Base-by-base conservation (phyloP, 2,113 vertebrate genomes). In the Gasterosteus nipponicus region DNA sequence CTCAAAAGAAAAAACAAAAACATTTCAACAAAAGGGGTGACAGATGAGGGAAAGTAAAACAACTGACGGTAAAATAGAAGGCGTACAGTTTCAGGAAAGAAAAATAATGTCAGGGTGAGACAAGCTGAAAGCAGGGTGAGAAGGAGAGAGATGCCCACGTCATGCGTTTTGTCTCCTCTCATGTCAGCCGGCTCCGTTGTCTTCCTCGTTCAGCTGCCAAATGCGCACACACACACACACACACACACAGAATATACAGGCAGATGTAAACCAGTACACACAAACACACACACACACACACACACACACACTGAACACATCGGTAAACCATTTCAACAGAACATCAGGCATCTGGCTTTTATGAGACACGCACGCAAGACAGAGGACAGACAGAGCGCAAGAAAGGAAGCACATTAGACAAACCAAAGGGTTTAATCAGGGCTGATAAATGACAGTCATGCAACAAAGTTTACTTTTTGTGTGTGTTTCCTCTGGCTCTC, bases 341-440 rank as follows among this genome's bases (percentile, higher is more conserved):
- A 73, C 66, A 78, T 71, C 54, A 41, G 70, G 68, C 82, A 83
- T 83, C 77, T 83, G 82, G 80, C 54, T 73, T 81, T 59, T 44
- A 76, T 83, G 79, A 85, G 46, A 64, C 67, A 80, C 18, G 59
- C 3, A 51, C 11, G 10, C 16, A 35, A 66, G 61, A n/a, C 58
- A 58, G 14, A 12, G 58, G 79, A 19, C 16, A 54, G 64, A 62
- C 53, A 71, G 64, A 22, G 44, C 53, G 38, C 33, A 47, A 35
- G 38, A 66, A 31, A 31, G 56, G 39, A 18, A 38, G 64, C 16
- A 61, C 3, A 56, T 22, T 47, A 29, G 22, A 61, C 68, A 9
- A 69, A 73, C 57, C 69, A 46, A 46, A 63, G 56, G 46, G 67
- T 84, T 85, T 72, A 82, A 65, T 85, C 69, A 85, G 47, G 39